A percentile compares a stretch with the other conserved stretches of the same genome.
phyloP scores from a whole-genome alignment of 2,888 invertebrate genomes.

The Teleiodes luculella region DNA sequence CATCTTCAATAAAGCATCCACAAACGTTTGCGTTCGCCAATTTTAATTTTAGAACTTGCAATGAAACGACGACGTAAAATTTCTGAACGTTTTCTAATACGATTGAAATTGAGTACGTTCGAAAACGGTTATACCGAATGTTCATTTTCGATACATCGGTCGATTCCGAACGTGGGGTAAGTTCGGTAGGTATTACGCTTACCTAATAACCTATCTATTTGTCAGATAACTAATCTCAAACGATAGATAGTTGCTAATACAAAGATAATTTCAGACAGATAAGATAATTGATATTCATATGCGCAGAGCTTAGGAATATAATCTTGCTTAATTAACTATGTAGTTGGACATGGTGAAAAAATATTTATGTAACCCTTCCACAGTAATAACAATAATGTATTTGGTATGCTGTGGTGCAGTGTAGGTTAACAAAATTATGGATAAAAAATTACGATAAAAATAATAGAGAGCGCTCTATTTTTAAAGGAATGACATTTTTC shows the following conservation, averaged over 20 bases:
- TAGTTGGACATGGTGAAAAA: too few relatives aligned
- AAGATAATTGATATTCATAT: neutral
- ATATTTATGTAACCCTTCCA: too few relatives aligned
- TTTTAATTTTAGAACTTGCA: constrained; percentile 10
- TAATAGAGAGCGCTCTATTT: too few relatives aligned
- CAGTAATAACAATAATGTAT: too few relatives aligned
- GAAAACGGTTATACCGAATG: neutral
- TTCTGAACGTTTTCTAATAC: constrained; percentile 8
- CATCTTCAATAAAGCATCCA: neutral
- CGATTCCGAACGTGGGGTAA: neutral
- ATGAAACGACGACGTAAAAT: constrained; percentile 1
- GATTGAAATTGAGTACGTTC: constrained; percentile 8
- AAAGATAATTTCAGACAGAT: neutral
- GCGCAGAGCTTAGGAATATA: neutral
- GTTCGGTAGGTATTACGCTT: too few relatives aligned
- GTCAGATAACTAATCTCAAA: neutral
- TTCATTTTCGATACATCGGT: neutral
- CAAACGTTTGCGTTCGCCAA: neutral
- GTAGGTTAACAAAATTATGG: too few relatives aligned
- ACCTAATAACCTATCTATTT: too few relatives aligned
- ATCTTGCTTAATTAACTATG: neutral
- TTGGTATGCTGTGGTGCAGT: too few relatives aligned
- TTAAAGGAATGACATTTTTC: too few relatives aligned
- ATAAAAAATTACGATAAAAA: too few relatives aligned
- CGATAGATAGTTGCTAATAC: neutral